A percentile compares a stretch with the other conserved stretches of the same genome.
These are phyloP conservation scores for Phaenicophaeus curvirostris DNA, from an alignment of 2,797 vertebrate species.

Conservation along the genomic window DNA sequence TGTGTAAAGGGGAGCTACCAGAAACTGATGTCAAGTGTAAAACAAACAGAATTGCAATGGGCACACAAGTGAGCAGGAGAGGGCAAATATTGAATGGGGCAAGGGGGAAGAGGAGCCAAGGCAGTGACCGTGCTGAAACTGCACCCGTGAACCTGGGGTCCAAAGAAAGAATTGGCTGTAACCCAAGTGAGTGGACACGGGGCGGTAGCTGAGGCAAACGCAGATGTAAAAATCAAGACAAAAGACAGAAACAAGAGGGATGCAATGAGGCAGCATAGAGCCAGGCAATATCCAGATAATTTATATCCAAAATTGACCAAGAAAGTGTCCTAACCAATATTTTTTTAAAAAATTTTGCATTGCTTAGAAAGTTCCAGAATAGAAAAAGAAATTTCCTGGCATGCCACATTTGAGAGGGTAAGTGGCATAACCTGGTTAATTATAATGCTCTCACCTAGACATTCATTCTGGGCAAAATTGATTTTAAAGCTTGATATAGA, in stretches of 20 bases:
- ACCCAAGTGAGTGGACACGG: fast-evolving
- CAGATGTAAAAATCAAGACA: background rate
- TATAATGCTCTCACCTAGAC: background rate
- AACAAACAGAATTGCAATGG: background rate
- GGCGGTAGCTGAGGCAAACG: background rate
- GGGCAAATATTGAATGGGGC: background rate
- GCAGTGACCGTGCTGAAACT: background rate
- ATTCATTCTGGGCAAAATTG: background rate
- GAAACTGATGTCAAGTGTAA: background rate
- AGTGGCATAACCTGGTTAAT: background rate
- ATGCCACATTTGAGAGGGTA: background rate
- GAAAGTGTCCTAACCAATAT: background rate
- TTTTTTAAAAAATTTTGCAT: background rate
- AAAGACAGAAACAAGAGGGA: background rate
- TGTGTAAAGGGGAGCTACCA: background rate
- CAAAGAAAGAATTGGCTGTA: background rate
- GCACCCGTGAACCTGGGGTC: fast-evolving
- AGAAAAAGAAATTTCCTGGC: background rate
- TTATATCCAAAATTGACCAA: background rate
- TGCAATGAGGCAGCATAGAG: background rate
- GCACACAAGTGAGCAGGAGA: fast-evolving
- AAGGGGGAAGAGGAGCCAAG: background rate
- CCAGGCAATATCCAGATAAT: background rate
- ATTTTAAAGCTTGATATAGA: background rate
- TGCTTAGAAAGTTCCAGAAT: background rate